Conservation (phyloP, 2,113 vertebrate species). For the Nothoprocta pentlandii region DNA sequence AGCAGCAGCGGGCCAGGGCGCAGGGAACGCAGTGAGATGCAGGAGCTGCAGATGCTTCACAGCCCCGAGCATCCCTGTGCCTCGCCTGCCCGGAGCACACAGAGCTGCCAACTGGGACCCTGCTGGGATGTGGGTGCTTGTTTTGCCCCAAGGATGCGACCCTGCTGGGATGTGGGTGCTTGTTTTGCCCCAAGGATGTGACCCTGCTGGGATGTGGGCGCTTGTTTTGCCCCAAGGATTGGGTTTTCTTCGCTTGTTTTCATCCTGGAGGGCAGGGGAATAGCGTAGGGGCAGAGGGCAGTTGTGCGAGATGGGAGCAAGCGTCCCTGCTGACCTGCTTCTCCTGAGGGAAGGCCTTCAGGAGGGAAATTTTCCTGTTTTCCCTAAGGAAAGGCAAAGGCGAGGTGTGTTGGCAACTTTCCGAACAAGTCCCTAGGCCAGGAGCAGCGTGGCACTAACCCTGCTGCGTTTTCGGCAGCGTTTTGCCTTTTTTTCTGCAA, state of each 20-base stretch:
- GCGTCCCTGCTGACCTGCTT: background rate
- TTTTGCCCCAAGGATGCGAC: too few relatives aligned
- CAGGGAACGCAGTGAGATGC: too few relatives aligned
- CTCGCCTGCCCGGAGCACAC: too few relatives aligned
- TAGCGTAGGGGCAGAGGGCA: fast-evolving
- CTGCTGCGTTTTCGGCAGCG: background rate
- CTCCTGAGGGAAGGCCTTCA: background rate
- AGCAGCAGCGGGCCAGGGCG: background rate
- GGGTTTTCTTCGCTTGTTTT: background rate
- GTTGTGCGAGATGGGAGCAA: fast-evolving
- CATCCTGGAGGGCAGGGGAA: too few relatives aligned
- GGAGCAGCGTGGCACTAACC: background rate
- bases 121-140: background rate
- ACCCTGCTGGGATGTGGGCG: fast-evolving
- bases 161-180: background rate
- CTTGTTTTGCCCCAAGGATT: too few relatives aligned
- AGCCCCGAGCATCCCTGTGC: too few relatives aligned
- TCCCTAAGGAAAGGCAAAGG: background rate
- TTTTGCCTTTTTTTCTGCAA: fast-evolving
- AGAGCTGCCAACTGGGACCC: too few relatives aligned
- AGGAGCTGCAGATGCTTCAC: too few relatives aligned
- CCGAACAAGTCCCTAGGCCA: background rate
- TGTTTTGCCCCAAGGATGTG: too few relatives aligned
- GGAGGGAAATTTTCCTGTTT: background rate
- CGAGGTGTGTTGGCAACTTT: background rate